A percentile compares a stretch with the other conserved stretches of the same genome.
Conservation (phyloP, 1,140 invertebrate genomes). For the Camponotus vicinus region DNA sequence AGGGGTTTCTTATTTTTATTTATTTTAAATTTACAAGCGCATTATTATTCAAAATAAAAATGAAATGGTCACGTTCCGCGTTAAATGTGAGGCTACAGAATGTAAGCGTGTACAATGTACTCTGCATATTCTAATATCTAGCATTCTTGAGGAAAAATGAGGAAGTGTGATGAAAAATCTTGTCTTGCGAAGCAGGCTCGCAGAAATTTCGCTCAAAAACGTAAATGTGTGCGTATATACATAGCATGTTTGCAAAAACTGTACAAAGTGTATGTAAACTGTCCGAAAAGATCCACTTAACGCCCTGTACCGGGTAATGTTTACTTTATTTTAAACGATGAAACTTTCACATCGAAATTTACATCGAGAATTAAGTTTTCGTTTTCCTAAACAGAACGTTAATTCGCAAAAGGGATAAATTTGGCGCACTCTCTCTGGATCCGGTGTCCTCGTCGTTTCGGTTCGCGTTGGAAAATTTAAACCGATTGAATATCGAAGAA, state of each 20-base stretch:
- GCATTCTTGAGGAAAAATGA: constrained; percentile 16
- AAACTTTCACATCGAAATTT: constrained; percentile 16
- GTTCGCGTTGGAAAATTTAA: neutral
- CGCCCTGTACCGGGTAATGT: neutral
- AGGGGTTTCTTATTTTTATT: neutral
- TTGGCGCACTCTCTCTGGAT: neutral
- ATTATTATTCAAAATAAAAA: constrained; percentile 33
- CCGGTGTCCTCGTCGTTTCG: neutral
- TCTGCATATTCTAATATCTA: constrained; percentile 24
- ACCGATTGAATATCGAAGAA: constrained; percentile 37
- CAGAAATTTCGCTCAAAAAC: constrained; percentile 43
- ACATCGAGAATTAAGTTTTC: neutral
- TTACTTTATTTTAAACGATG: constrained; percentile 33
- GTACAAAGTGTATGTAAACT: constrained; percentile 8
- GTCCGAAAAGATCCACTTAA: constrained; percentile 21
- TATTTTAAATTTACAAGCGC: neutral
- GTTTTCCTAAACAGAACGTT: neutral
- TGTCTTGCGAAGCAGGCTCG: constrained; percentile 4
- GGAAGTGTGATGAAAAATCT: constrained; percentile 11
- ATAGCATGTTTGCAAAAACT: constrained; percentile 17
- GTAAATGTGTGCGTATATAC: constrained; percentile 9
- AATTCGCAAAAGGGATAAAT: constrained; percentile 1
- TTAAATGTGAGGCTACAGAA: constrained; percentile 12
- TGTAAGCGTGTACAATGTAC: neutral
- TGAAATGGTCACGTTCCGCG: constrained; percentile 16